Conservation (phyloP, 2,888 invertebrate genomes). For the Yponomeuta plumbellus region DNA sequence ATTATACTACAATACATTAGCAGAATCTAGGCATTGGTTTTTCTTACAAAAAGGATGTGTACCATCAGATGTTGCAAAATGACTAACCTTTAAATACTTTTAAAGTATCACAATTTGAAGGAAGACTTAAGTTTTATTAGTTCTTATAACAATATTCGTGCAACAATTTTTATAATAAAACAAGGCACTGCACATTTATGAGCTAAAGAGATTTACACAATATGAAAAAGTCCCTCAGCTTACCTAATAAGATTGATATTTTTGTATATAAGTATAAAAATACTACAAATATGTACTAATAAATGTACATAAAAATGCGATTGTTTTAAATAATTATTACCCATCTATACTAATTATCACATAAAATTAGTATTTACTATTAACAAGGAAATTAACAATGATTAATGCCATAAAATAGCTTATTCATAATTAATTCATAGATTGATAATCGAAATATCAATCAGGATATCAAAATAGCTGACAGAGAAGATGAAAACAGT, state of each 20-base stretch:
- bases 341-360: neutral
- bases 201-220: neutral
- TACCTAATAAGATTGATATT: no score
- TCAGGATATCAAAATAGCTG: neutral
- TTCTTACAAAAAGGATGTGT: no score
- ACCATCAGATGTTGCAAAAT: no score
- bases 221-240: no score
- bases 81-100: neutral
- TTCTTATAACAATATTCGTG: neutral
- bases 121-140: neutral
- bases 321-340: neutral
- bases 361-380: neutral
- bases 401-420: neutral
- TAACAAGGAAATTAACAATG: neutral
- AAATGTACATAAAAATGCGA: neutral
- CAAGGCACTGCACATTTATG: neutral
- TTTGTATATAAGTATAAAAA: neutral
- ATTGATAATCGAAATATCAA: no score
- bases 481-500: neutral
- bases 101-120: neutral
- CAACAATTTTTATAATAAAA: neutral
- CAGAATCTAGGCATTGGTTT: no score
- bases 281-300: neutral
- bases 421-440: neutral
- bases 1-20: no score